phyloP scores from a whole-genome alignment of 2,113 vertebrate genomes.

The Mobula hypostoma region DNA sequence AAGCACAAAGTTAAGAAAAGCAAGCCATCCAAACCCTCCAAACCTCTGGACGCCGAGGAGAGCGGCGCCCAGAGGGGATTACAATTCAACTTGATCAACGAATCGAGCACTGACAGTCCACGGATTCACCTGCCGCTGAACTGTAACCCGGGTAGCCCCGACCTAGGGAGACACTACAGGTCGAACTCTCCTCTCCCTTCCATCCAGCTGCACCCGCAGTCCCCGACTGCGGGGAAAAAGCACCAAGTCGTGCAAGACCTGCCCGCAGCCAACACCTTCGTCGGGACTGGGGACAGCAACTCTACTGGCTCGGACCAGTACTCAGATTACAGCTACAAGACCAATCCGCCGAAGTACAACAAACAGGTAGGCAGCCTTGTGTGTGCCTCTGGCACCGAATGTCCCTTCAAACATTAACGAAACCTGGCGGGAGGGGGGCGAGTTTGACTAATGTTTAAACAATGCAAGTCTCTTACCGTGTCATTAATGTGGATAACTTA shows the following conservation, averaged over 20 bases:
- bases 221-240: conserved; percentile 95
- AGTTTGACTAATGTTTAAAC: background rate
- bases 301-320: conserved; percentile 97
- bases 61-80: conserved; percentile 81
- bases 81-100: conserved; percentile 91
- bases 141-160: conserved; percentile 87
- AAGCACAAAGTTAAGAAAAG: conserved; percentile 89
- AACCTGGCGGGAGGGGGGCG: background rate
- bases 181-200: conserved; percentile 93
- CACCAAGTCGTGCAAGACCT: conserved; percentile 98
- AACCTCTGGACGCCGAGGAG: conserved; percentile 85
- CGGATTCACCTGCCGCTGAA: conserved; percentile 92
- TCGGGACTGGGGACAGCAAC: conserved; percentile 94
- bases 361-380: conserved; percentile 98
- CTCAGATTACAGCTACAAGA: conserved; percentile 99
- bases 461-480: background rate
- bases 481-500: conserved; percentile 3
- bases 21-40: conserved; percentile 81
- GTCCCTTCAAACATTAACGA: too few species aligned
- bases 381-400: background rate
- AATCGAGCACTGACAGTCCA: conserved; percentile 81
- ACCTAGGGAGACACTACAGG: conserved; percentile 91
- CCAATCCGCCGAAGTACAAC: conserved; percentile 96
- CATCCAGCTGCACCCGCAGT: conserved; percentile 94
- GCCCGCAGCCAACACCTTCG: conserved; percentile 93